Evolutionary conservation across 2,888 invertebrate species (phyloP).

Genomic region (Celastrina argiolus): DNA sequence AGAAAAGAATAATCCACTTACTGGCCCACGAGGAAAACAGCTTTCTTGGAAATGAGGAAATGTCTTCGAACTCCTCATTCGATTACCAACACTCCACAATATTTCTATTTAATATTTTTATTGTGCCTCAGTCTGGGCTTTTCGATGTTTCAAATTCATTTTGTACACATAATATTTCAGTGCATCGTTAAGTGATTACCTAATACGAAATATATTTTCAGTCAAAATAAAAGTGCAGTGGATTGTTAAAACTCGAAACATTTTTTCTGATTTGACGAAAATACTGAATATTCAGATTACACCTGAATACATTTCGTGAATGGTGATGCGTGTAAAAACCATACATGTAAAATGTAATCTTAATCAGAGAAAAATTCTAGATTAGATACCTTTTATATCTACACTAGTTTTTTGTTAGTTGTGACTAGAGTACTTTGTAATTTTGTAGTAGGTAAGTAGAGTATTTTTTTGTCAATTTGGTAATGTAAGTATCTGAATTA

Average conservation of each 20-base stretch:
- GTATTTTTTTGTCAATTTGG: too few species aligned
- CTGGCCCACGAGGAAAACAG: constrained; percentile 47
- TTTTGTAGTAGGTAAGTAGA: too few species aligned
- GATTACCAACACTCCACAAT: constrained; percentile 66
- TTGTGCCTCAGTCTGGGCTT: constrained; percentile 47
- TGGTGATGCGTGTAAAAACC: too few species aligned
- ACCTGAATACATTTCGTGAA: background rate
- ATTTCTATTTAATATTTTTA: constrained; percentile 70
- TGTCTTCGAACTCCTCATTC: constrained; percentile 55
- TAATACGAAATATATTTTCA: constrained; percentile 14
- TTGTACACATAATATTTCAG: constrained; percentile 22
- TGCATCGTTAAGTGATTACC: constrained; percentile 15
- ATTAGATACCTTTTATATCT: too few species aligned
- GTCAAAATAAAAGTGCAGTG: constrained; percentile 12
- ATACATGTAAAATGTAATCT: too few species aligned
- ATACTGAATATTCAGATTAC: background rate
- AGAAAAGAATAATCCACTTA: constrained; percentile 71
- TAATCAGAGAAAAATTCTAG: too few species aligned
- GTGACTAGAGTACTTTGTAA: too few species aligned
- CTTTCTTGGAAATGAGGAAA: constrained; percentile 44
- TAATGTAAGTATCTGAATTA: too few species aligned
- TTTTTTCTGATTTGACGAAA: constrained; percentile 13
- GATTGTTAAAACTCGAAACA: constrained; percentile 6
- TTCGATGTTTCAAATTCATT: constrained; percentile 21
- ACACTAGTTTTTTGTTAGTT: too few species aligned